Evolutionary conservation across 2,797 vertebrate species (phyloP).

Genomic region (Oreochromis mossambicus): DNA sequence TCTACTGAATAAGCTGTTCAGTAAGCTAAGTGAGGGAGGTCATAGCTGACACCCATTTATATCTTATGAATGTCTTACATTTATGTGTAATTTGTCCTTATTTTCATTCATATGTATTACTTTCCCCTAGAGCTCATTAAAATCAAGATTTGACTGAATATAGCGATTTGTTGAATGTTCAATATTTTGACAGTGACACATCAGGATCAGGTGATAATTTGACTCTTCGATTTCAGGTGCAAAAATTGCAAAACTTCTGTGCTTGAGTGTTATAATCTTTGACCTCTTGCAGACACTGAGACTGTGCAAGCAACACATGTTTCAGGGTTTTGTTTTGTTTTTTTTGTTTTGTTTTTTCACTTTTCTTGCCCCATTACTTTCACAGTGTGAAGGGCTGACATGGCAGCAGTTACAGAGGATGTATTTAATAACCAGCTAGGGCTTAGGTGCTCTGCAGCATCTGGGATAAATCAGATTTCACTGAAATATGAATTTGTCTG

Average conservation of each 20-base stretch:
- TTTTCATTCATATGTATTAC: background rate
- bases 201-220: background rate
- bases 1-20: background rate
- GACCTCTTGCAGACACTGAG: background rate
- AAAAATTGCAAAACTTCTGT: background rate
- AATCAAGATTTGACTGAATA: background rate
- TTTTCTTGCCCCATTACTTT: background rate
- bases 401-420: background rate
- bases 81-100: background rate
- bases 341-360: background rate
- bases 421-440: background rate
- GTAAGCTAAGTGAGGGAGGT: background rate
- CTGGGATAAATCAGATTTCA: background rate
- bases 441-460: background rate
- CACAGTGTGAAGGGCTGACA: background rate
- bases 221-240: background rate
- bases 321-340: background rate
- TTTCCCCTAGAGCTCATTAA: background rate
- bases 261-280: background rate
- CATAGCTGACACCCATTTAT: background rate
- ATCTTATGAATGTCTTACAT: background rate
- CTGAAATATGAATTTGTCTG: background rate
- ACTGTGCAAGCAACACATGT: background rate
- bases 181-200: background rate
- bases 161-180: background rate